Conservation (phyloP, 2,888 invertebrate genomes). For the Synanthedon tipuliformis region DNA sequence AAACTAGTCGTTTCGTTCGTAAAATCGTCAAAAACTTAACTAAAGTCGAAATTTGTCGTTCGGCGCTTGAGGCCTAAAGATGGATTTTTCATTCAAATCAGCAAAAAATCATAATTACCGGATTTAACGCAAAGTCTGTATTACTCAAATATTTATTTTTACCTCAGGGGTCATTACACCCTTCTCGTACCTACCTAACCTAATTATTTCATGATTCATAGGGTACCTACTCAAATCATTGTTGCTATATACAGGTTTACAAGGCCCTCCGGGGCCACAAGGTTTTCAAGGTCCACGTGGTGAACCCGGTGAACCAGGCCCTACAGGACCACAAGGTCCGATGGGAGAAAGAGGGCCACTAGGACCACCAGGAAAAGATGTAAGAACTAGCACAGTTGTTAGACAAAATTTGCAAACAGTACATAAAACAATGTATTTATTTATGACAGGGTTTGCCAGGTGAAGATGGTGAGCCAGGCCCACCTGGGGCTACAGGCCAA, state of each 20-base stretch:
- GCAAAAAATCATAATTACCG: too few relatives aligned
- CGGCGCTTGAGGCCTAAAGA: too few relatives aligned
- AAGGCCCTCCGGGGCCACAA: slow-evolving; percentile 73
- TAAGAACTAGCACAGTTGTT: slow-evolving; percentile 37
- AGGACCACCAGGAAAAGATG: slow-evolving; percentile 82
- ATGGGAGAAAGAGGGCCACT: slow-evolving; percentile 77
- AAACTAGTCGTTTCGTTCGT: too few relatives aligned
- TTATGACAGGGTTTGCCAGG: slow-evolving; percentile 76
- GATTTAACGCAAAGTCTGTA: too few relatives aligned
- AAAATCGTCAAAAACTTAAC: too few relatives aligned
- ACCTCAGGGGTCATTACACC: too few relatives aligned
- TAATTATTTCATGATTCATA: too few relatives aligned
- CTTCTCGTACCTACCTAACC: too few relatives aligned
- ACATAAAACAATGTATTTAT: background rate
- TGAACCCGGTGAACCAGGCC: slow-evolving; percentile 81
- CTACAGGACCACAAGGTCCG: slow-evolving; percentile 74
- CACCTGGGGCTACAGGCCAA: slow-evolving; percentile 77
- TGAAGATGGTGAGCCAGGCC: slow-evolving; percentile 84
- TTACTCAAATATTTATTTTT: too few relatives aligned
- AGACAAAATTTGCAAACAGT: background rate
- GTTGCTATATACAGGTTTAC: slow-evolving; percentile 34
- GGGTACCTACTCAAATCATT: too few relatives aligned
- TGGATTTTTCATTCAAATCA: too few relatives aligned
- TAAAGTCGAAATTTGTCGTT: too few relatives aligned
- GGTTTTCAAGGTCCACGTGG: slow-evolving; percentile 88